Evolutionary conservation across 2,113 vertebrate genomes (phyloP).

Genomic region (Pithys albifrons): DNA sequence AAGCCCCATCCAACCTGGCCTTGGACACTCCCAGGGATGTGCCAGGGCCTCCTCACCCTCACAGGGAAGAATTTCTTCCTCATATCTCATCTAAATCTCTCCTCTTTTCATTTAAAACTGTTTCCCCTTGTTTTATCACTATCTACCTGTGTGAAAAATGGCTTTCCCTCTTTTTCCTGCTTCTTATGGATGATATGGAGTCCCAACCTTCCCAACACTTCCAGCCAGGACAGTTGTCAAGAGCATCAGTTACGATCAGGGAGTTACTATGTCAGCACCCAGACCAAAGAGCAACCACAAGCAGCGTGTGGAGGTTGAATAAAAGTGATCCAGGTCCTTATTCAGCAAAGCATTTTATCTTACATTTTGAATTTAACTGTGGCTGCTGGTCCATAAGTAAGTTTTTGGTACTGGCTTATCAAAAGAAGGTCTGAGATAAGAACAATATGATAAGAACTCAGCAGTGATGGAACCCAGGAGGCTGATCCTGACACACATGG

Average conservation of each 20-base stretch:
- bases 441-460: neutral
- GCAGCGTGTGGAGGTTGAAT: neutral
- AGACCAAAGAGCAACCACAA: neutral
- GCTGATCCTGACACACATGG: too few relatives aligned
- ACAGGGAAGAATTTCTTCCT: neutral
- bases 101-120: neutral
- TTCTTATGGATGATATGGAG: neutral
- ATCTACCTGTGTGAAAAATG: neutral
- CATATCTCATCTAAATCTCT: neutral
- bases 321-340: neutral
- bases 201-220: neutral
- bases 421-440: neutral
- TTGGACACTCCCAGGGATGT: neutral
- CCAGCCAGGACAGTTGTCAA: neutral
- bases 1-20: neutral
- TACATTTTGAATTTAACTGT: neutral
- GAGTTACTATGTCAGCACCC: neutral
- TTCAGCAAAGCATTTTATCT: neutral
- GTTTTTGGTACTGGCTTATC: neutral
- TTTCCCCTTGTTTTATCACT: neutral
- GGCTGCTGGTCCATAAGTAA: neutral
- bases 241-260: neutral
- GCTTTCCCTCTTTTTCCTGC: neutral
- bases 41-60: neutral
- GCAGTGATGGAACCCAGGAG: neutral